Conservation (phyloP, 2,113 vertebrate genomes). For the Phrynosoma platyrhinos region DNA sequence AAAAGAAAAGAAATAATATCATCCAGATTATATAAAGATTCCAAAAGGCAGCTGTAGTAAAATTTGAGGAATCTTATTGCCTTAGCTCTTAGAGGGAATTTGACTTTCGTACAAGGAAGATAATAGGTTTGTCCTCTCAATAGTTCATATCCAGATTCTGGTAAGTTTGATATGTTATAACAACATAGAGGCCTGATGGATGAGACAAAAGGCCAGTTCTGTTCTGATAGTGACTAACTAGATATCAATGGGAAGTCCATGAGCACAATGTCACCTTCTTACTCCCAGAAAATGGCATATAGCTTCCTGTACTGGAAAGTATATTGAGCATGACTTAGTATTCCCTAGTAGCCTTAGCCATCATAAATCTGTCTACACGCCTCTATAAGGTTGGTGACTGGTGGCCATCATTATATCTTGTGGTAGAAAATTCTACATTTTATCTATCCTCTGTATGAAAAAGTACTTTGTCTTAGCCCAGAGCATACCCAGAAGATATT, state of each 20-base stretch:
- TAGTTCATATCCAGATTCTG: neutral
- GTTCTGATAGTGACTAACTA: neutral
- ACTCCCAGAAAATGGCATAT: neutral
- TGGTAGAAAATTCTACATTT: too few species aligned
- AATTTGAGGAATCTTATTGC: neutral
- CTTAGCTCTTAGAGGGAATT: neutral
- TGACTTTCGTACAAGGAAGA: too few species aligned
- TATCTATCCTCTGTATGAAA: neutral
- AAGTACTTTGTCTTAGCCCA: neutral
- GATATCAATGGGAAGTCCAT: neutral
- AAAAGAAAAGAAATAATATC: slow-evolving; percentile 38
- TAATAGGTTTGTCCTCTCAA: neutral
- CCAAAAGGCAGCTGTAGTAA: neutral
- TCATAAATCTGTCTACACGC: neutral
- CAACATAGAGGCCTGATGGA: neutral
- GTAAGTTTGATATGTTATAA: neutral
- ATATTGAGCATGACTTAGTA: too few species aligned
- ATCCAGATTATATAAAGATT: neutral
- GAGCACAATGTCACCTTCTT: neutral
- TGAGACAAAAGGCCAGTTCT: neutral
- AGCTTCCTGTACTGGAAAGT: too few species aligned
- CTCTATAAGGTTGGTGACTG: neutral
- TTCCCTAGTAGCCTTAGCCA: too few species aligned
- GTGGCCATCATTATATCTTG: neutral
- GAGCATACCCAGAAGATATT: neutral